Base-by-base conservation (phyloP, 2,888 invertebrate species). In the Lordiphosa andalusiaca region DNA sequence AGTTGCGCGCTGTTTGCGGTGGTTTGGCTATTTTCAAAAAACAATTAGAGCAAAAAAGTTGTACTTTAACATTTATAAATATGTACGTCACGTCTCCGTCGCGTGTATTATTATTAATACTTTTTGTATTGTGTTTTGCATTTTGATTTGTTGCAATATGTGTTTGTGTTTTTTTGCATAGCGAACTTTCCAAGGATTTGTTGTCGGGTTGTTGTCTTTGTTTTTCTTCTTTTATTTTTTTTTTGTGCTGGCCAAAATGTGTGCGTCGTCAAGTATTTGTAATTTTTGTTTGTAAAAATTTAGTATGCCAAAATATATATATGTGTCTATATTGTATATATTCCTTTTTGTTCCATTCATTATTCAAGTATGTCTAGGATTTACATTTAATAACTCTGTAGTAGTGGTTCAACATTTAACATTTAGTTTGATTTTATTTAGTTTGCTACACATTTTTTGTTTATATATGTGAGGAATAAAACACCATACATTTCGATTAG, bases 251-350 rank as follows among this genome's bases (percentile, higher is more conserved):
- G 30, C 30, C 30, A 30, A 30, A 30, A 30, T 25, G 10, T 35
- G 33, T 40, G 23, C 2, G 16, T 16, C 16, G 16, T 52, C 13
- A 40, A 23, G 30, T 30, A 9, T 30, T 52, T 67, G 46, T 53
- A 30, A 25, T 47, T 36, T 47, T 55, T 65, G 67, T 83, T 55
- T 65, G 67, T 83, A 80, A 64, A 85, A 81, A 78, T 85, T 78
- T 83, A 66, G 81, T 85, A 83, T 85, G 81, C 81, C 81, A 81
- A 81, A 81, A 81, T 84, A 81, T 84, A 85, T 70, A 85, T 70
- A n/a, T 39, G 10, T 52, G n/a, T 52, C 37, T 53, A 53, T 37
- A 46, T 41, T 51, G 16, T 36, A 36, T 50, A 35, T 21, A 37
- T 53, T 48, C 53, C 38, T 36, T 44, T 59, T 53, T 58, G 57